phyloP scores from a whole-genome alignment of 2,113 vertebrate species.

The Rhadina sibilatrix region DNA sequence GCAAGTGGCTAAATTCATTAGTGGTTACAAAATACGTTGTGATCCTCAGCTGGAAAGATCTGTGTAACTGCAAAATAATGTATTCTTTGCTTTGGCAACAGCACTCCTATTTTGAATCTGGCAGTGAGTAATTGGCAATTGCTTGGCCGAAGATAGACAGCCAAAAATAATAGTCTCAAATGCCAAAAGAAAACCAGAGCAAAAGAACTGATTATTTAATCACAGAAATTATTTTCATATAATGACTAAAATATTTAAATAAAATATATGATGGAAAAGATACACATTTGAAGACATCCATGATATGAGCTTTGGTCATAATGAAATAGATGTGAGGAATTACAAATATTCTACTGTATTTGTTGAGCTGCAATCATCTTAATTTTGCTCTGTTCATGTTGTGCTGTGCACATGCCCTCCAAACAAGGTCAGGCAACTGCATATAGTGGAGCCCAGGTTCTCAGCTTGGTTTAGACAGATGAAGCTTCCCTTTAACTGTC shows the following conservation, averaged over 20 bases:
- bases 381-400: background rate
- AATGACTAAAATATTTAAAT: constrained; percentile 21
- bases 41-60: constrained; percentile 2
- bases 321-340: background rate
- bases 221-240: constrained; percentile 1
- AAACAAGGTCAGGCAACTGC: background rate
- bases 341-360: background rate
- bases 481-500: background rate
- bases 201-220: constrained; percentile 17
- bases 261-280: background rate
- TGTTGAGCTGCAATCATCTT: background rate
- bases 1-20: constrained; percentile 16
- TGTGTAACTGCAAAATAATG: background rate
- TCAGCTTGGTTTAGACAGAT: background rate
- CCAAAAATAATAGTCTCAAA: constrained; percentile 30
- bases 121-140: constrained; percentile 1
- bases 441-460: background rate
- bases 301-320: background rate
- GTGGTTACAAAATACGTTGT: background rate
- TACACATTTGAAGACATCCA: background rate
- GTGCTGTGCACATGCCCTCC: background rate
- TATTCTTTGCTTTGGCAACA: constrained; percentile 38
- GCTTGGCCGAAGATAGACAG: background rate
- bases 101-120: constrained; percentile 20
- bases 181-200: constrained; percentile 3